These are phyloP conservation scores for Holothuria glaberrima DNA, from an alignment of 35 echinoderm and acorn worm species.

Conservation along the genomic window DNA sequence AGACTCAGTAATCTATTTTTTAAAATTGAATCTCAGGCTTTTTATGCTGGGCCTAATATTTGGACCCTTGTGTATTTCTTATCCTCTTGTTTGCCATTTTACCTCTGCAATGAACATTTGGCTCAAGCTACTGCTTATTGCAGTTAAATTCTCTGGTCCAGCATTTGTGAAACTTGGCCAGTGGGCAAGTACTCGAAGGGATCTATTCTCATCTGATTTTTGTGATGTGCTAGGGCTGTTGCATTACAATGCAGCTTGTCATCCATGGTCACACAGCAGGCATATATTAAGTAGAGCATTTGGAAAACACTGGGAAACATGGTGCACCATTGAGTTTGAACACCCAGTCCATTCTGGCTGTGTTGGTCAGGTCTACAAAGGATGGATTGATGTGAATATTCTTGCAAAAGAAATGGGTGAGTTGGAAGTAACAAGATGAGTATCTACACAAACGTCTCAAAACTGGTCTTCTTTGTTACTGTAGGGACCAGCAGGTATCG, in stretches of 20 bases:
- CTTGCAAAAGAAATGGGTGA: neutral
- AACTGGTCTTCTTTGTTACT: no score
- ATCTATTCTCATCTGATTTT: conserved; percentile 82
- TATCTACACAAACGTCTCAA: no score
- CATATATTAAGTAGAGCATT: conserved; percentile 71
- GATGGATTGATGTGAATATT: conserved; percentile 54
- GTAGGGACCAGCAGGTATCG: no score
- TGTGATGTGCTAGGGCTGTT: conserved; percentile 81
- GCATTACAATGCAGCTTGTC: conserved; percentile 79
- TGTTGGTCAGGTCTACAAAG: conserved; percentile 95
- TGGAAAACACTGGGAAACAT: conserved; percentile 74
- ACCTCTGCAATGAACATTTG: conserved; percentile 48
- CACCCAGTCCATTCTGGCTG: conserved; percentile 83
- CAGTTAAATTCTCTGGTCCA: conserved; percentile 81
- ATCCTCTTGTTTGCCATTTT: conserved; percentile 56
- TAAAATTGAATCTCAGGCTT: neutral
- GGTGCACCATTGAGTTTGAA: conserved; percentile 61
- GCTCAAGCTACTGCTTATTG: conserved; percentile 54
- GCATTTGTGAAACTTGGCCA: conserved; percentile 97
- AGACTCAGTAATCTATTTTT: neutral
- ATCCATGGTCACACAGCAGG: conserved; percentile 79
- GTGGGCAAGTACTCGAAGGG: conserved; percentile 94
- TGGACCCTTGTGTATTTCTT: conserved; percentile 67
- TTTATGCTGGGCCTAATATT: conserved; percentile 18
- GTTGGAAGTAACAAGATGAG: neutral